A percentile compares a stretch with the other conserved stretches of the same genome.
Conservation (phyloP, 2,888 invertebrate genomes). For the Arctia plantaginis region DNA sequence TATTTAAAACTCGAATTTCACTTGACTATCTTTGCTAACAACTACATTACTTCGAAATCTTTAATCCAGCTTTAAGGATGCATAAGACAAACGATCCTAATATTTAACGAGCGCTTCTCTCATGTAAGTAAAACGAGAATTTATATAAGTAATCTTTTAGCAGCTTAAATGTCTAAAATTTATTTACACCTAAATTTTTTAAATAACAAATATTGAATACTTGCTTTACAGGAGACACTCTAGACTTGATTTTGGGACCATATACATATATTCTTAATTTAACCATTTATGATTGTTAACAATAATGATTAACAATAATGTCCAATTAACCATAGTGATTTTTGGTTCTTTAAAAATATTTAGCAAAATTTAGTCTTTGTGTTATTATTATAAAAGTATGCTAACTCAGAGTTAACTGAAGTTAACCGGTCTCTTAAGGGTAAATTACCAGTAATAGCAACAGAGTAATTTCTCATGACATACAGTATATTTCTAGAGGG, state of each 20-base stretch:
- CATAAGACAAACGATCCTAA: neutral
- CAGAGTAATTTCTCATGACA: constrained; percentile 12
- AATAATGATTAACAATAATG: too few species aligned
- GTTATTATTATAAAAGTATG: neutral
- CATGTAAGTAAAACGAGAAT: constrained; percentile 5
- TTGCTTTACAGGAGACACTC: too few species aligned
- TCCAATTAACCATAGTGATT: too few species aligned
- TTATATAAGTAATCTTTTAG: neutral
- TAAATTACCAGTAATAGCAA: neutral
- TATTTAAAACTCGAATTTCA: neutral
- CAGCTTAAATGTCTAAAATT: neutral
- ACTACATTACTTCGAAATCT: neutral
- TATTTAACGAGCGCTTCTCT: neutral
- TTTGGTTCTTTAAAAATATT: neutral
- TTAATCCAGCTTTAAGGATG: neutral
- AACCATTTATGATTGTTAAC: too few species aligned
- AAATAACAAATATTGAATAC: too few species aligned
- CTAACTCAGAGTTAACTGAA: neutral
- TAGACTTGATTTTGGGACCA: too few species aligned
- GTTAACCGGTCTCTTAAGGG: constrained; percentile 16
- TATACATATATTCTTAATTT: too few species aligned
- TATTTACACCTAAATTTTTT: neutral
- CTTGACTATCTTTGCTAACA: neutral
- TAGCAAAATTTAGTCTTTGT: neutral
- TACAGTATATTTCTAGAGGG: neutral